Evolutionary conservation across 2,888 invertebrate genomes (phyloP).

Genomic region (Orchesella flavescens): DNA sequence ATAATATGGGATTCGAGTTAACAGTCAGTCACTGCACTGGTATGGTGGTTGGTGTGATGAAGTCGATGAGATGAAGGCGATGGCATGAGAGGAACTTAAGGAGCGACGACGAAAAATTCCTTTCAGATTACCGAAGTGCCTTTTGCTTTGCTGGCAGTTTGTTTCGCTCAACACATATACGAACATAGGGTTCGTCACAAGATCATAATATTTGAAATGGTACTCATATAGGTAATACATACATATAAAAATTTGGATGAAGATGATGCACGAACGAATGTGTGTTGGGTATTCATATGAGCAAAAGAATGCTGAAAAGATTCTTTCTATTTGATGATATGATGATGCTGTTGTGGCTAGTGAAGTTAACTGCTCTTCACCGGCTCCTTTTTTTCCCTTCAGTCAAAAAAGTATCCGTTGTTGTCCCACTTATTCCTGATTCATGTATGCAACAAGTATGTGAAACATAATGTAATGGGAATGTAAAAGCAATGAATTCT

Average conservation of each 20-base stretch:
- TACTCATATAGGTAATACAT: neutral
- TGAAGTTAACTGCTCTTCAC: slow-evolving; percentile 48
- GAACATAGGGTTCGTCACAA: neutral
- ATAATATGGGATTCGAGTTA: slow-evolving; percentile 15
- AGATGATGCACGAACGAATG: slow-evolving; percentile 5
- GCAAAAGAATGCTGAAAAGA: slow-evolving; percentile 7
- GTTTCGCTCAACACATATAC: neutral
- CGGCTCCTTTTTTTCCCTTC: slow-evolving; percentile 52
- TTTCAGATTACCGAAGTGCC: slow-evolving; percentile 58
- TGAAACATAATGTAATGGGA: neutral
- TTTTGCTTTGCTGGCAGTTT: neutral
- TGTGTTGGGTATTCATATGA: neutral
- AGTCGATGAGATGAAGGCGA: neutral
- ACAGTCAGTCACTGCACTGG: slow-evolving; percentile 12
- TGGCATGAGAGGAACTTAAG: slow-evolving; percentile 36
- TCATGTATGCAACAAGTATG: slow-evolving; percentile 45
- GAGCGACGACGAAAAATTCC: slow-evolving; percentile 57
- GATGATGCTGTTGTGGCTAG: slow-evolving; percentile 44
- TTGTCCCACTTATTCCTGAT: slow-evolving; percentile 62
- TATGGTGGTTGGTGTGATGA: slow-evolving; percentile 39
- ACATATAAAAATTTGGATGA: slow-evolving; percentile 21
- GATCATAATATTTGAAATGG: neutral
- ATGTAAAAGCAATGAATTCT: slow-evolving; percentile 29
- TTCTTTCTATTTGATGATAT: slow-evolving; percentile 23
- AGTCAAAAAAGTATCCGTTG: slow-evolving; percentile 58